A percentile compares a stretch with the other conserved stretches of the same genome.
These are phyloP conservation scores for Drosophila bunnanda DNA, from an alignment of 2,888 invertebrate genomes.

Conservation along the genomic window DNA sequence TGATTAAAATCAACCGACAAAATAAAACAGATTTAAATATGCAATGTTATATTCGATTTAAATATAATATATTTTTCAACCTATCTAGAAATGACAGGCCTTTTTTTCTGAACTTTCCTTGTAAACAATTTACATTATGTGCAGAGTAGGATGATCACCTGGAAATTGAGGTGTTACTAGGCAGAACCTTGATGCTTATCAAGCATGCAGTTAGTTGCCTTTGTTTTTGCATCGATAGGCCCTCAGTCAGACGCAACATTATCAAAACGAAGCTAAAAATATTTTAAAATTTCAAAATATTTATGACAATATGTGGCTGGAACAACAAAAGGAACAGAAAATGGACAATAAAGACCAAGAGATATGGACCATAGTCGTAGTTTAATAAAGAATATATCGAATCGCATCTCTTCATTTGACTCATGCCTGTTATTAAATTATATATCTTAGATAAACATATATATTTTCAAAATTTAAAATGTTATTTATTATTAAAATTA, in stretches of 20 bases:
- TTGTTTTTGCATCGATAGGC: slow-evolving; percentile 16
- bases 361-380: not conserved
- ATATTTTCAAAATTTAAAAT: not conserved
- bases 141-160: slow-evolving; percentile 1
- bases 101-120: not conserved
- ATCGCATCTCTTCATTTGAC: not conserved
- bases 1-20: not conserved
- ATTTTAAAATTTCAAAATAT: slow-evolving; percentile 33
- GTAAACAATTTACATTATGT: slow-evolving; percentile 5
- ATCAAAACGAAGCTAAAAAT: slow-evolving; percentile 42
- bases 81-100: slow-evolving; percentile 10
- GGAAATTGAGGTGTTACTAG: slow-evolving; percentile 22
- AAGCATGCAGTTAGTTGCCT: slow-evolving; percentile 17
- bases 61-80: not conserved
- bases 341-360: slow-evolving; percentile 32
- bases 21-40: not conserved
- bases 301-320: not conserved
- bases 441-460: not conserved
- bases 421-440: not conserved
- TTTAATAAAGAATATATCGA: slow-evolving; percentile 5
- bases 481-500: too few relatives aligned
- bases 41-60: not conserved
- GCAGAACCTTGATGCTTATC: slow-evolving; percentile 22
- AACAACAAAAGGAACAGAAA: slow-evolving; percentile 4
- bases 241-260: slow-evolving; percentile 21